These are phyloP conservation scores for Meiosimyza decipiens DNA, from an alignment of 2,888 invertebrate genomes.

Conservation along the genomic window DNA sequence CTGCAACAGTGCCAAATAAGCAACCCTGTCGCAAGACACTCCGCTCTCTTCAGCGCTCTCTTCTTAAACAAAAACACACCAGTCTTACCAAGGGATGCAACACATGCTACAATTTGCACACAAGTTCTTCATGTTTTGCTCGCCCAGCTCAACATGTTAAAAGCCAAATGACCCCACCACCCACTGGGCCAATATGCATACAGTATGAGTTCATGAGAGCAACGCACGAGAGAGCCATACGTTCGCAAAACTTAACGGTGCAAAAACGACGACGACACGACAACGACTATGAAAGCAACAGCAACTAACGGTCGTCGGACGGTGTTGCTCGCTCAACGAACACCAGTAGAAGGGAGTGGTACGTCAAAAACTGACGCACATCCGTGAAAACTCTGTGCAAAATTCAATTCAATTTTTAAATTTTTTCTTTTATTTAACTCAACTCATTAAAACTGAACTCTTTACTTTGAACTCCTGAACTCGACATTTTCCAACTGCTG, in stretches of 20 bases:
- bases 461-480: conserved; percentile 19
- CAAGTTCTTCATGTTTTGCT: too few relatives aligned
- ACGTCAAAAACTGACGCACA: conserved; percentile 68
- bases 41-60: background rate
- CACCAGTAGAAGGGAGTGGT: conserved; percentile 68
- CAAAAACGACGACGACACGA: conserved; percentile 44
- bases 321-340: conserved; percentile 46
- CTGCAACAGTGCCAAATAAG: too few relatives aligned
- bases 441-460: conserved; percentile 23
- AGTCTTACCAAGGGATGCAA: too few relatives aligned
- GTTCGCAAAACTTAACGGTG: conserved; percentile 26
- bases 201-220: too few relatives aligned
- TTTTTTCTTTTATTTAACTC: conserved; percentile 40
- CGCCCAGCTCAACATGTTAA: too few relatives aligned
- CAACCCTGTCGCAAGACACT: too few relatives aligned
- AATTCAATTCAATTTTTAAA: conserved; percentile 42
- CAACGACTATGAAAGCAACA: conserved; percentile 39
- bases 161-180: too few relatives aligned
- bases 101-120: too few relatives aligned
- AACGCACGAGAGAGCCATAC: conserved; percentile 36
- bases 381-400: conserved; percentile 59
- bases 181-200: too few relatives aligned
- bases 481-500: conserved; percentile 13
- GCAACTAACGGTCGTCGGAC: conserved; percentile 45
- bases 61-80: too few relatives aligned